phyloP scores from a whole-genome alignment of 2,888 invertebrate genomes.

The Scelioninae gen. 2 region DNA sequence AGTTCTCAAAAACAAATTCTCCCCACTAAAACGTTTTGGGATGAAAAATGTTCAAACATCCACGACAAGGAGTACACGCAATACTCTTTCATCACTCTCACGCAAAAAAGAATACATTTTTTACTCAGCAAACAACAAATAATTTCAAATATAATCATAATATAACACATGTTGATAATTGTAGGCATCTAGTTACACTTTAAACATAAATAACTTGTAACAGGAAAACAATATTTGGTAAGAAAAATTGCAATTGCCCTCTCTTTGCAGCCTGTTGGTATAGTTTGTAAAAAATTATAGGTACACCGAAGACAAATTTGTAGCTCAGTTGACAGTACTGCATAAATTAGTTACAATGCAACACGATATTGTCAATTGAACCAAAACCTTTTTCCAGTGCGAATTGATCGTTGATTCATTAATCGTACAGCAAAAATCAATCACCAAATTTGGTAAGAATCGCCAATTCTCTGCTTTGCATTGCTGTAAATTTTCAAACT shows the following conservation, averaged over 20 bases:
- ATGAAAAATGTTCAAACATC: conserved; percentile 10
- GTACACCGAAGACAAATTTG: no score
- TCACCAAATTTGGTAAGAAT: no score
- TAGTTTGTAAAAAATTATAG: no score
- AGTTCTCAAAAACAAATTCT: conserved; percentile 6
- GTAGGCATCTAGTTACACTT: background rate
- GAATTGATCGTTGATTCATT: no score
- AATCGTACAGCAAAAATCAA: no score
- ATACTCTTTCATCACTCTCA: conserved; percentile 13
- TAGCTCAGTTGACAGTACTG: no score
- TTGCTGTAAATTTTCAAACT: no score
- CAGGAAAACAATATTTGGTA: conserved; percentile 1
- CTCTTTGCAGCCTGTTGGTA: no score
- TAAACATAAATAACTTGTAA: background rate
- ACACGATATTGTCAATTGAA: no score
- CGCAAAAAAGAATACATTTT: conserved; percentile 18
- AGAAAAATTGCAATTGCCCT: background rate
- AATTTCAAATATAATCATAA: conserved; percentile 7
- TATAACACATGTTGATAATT: conserved; percentile 6
- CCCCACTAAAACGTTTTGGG: background rate
- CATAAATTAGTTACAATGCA: no score
- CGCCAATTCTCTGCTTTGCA: no score
- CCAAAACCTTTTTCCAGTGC: no score
- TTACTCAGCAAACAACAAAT: conserved; percentile 28
- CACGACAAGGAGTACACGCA: conserved; percentile 19